Conservation (phyloP, 2,797 vertebrate genomes). For the Halcyon smyrnensis region DNA sequence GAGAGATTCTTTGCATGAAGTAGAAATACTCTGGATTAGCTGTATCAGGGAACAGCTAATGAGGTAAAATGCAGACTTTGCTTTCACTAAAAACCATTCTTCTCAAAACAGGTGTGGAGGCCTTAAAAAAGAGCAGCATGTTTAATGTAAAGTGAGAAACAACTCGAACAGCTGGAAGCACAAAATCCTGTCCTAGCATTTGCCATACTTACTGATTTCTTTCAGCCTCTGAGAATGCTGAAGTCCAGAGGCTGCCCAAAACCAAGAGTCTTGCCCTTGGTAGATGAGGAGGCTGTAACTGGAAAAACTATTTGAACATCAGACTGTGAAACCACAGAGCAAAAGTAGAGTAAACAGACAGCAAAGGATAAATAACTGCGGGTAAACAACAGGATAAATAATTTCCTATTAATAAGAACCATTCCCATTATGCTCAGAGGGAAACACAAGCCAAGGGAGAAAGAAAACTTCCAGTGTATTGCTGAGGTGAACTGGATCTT, state of each 20-base stretch:
- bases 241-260: background rate
- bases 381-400: background rate
- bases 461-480: background rate
- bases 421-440: background rate
- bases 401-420: background rate
- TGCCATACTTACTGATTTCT: too few relatives aligned
- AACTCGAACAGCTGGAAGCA: background rate
- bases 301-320: background rate
- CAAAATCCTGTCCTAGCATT: background rate
- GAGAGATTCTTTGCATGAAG: background rate
- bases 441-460: background rate
- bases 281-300: background rate
- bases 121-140: background rate
- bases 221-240: background rate
- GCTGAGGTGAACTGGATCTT: background rate
- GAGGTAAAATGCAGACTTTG: background rate
- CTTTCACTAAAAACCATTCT: background rate
- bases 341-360: background rate
- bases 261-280: background rate
- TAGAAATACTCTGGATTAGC: background rate
- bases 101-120: background rate
- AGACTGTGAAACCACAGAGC: background rate
- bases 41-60: background rate
- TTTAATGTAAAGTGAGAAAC: background rate
- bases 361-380: background rate